Evolutionary conservation across 1,140 invertebrate genomes (phyloP), one percentile per base, ranked within the genome.

Genomic region (Pseudomyrmex sp.): DNA sequence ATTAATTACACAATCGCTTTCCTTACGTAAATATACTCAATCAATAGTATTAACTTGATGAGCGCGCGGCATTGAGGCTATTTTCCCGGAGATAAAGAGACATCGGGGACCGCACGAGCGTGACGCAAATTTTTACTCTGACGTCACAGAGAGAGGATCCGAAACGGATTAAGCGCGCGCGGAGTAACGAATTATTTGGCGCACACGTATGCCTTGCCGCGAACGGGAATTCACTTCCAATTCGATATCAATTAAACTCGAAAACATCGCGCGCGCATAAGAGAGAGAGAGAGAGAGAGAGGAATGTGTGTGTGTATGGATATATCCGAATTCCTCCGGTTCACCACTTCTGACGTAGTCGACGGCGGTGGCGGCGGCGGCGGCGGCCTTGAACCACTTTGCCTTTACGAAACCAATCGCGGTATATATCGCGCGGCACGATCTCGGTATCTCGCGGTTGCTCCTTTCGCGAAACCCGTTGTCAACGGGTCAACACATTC

Each of bases 331-430:
- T 87, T 88, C 88, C 76, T 48, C 59, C 44, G 35, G 61, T 83
- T 83, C 50, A 46, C 66, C 50, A 59, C 48, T 66, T 89, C 69
- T 88, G 35, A 35, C 35, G 35, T 35, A 35, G 35, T 35, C 58
- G 56, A 52, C 68, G 59, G 35, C 0, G 5, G 35, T 35, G 5
- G 35, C 5, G 35, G 35, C 18, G 44, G 1, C 5, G 35, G 35
- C 18, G 44, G 1, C 46, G 62, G 79, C 87, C 88, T 84, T 85
- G 87, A 84, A 50, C 84, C 74, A 86, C 23, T 86, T 89, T 26
- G 23, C 2, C 5, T 35, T 35, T 59, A 35, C 44, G 18, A 79
- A 77, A 84, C 72, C 69, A 58, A 50, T 56, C 48, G 23, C 85
- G 46, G 15, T 56, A 18, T 18, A 18, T 18, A 87, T 68, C 62